Evolutionary conservation across 2,113 vertebrate genomes (phyloP).

Genomic region (Myiopsitta monachus): DNA sequence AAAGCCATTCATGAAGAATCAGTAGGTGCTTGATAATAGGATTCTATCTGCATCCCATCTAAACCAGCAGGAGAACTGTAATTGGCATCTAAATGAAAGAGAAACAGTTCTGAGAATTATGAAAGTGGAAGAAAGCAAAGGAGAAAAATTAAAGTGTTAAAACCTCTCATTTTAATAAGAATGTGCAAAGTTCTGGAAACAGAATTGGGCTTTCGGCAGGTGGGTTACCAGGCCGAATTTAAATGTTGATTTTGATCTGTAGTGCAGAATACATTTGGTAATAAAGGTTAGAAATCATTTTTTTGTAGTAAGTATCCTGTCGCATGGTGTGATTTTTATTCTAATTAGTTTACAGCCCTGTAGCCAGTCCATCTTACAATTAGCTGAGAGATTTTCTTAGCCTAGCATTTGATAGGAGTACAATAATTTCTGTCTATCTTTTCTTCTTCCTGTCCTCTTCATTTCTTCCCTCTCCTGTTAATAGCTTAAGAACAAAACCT

Average conservation of each 20-base stretch:
- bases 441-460: neutral
- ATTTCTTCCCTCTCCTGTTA: neutral
- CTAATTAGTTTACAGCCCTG: constrained; percentile 34
- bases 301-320: neutral
- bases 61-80: neutral
- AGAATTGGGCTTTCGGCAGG: neutral
- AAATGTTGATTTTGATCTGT: constrained; percentile 35
- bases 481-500: neutral
- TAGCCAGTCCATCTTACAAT: constrained; percentile 22
- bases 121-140: neutral
- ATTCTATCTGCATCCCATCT: neutral
- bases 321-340: constrained; percentile 1
- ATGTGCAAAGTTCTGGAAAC: neutral
- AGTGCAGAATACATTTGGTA: neutral
- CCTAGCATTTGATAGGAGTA: neutral
- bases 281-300: neutral
- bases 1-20: neutral
- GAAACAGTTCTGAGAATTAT: neutral
- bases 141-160: neutral
- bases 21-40: neutral
- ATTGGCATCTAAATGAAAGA: neutral
- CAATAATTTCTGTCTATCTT: constrained; percentile 25
- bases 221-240: neutral
- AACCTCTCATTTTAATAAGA: neutral
- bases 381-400: constrained; percentile 8